Conservation (phyloP, 1,140 invertebrate genomes). For the Andricus grossulariae region DNA sequence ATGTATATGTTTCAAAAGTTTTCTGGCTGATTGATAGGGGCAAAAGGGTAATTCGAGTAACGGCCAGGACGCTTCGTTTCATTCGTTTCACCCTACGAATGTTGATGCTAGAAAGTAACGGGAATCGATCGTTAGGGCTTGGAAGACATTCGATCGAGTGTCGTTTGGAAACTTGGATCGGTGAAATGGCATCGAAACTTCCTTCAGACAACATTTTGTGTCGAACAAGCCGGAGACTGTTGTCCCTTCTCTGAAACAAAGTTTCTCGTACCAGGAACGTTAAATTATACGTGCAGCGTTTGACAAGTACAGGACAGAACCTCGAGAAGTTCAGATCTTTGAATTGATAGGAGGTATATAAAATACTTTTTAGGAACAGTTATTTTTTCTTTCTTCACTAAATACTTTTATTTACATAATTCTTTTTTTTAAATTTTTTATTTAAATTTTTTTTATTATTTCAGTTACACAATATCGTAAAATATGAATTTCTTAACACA, state of each 20-base stretch:
- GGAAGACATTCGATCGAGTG: constrained; percentile 2
- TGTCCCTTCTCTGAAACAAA: not conserved
- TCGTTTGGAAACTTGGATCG: constrained; percentile 6
- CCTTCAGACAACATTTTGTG: constrained; percentile 6
- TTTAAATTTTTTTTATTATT: too few species aligned
- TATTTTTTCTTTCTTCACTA: too few species aligned
- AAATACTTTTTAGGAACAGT: too few species aligned
- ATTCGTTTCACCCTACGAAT: not conserved
- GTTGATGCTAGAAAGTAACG: not conserved
- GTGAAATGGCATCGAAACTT: constrained; percentile 16
- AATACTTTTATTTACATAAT: too few species aligned
- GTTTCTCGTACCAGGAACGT: not conserved
- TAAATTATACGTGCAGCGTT: not conserved
- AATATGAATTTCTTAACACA: too few species aligned
- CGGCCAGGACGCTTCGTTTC: not conserved
- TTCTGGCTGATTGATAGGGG: not conserved
- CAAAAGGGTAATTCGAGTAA: not conserved
- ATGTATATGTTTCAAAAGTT: not conserved
- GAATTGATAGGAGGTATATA: too few species aligned
- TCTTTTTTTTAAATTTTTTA: too few species aligned
- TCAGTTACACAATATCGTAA: too few species aligned
- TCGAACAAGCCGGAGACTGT: constrained; percentile 1
- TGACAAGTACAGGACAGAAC: constrained; percentile 2
- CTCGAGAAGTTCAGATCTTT: not conserved
- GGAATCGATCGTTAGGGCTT: constrained; percentile 18